These are phyloP conservation scores for Oreamnos americanus DNA, from an alignment of 2,113 vertebrate genomes.

Conservation along the genomic window DNA sequence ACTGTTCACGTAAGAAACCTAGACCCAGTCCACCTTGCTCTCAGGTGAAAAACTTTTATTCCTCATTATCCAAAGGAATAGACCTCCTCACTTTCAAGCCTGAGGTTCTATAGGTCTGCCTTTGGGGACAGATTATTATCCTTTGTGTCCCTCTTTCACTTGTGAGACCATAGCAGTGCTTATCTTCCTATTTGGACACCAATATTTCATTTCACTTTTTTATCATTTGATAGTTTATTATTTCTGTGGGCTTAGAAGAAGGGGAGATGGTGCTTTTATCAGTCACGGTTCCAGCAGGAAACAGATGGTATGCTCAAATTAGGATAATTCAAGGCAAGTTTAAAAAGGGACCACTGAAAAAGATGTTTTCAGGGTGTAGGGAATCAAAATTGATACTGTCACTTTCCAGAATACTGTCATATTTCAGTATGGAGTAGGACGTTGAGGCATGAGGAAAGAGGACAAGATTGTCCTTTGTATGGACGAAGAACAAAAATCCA, in stretches of 20 bases:
- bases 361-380: not conserved
- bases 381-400: not conserved
- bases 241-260: not conserved
- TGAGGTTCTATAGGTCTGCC: not conserved
- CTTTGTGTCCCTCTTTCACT: not conserved
- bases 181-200: not conserved
- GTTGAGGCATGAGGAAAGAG: not conserved
- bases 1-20: not conserved
- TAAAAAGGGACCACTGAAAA: constrained; percentile 55
- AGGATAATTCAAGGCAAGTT: constrained; percentile 44
- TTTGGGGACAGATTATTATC: not conserved
- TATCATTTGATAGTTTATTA: constrained; percentile 15
- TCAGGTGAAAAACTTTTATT: not conserved
- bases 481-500: not conserved
- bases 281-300: constrained; percentile 22
- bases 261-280: constrained; percentile 22
- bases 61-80: not conserved
- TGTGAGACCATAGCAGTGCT: not conserved
- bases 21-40: not conserved
- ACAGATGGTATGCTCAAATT: constrained; percentile 46
- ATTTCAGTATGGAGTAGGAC: not conserved
- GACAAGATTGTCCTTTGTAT: not conserved
- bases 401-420: not conserved
- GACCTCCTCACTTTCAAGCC: not conserved
- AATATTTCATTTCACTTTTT: constrained; percentile 11